phyloP scores from a whole-genome alignment of 2,113 vertebrate genomes.

The Reinhardtius hippoglossoides region DNA sequence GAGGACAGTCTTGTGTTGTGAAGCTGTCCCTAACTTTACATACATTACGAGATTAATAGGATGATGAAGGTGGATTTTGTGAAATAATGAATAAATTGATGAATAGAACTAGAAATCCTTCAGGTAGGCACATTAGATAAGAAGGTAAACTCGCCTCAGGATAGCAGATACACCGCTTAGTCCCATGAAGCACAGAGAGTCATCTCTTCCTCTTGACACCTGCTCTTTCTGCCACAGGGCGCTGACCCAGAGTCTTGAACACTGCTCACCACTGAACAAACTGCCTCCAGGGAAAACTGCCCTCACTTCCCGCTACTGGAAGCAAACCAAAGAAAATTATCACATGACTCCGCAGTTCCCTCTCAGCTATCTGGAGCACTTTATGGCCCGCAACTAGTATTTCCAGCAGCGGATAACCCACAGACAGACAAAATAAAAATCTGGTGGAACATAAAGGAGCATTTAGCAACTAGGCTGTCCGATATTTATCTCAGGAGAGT shows the following conservation, averaged over 20 bases:
- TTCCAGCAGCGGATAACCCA: not conserved
- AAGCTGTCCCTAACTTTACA: slow-evolving; percentile 7
- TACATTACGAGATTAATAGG: slow-evolving; percentile 5
- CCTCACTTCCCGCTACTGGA: slow-evolving; percentile 12
- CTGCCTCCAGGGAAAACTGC: slow-evolving; percentile 38
- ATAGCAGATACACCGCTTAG: slow-evolving; percentile 49
- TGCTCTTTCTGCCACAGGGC: slow-evolving; percentile 55
- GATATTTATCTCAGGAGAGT: not conserved
- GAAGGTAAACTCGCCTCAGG: slow-evolving; percentile 40
- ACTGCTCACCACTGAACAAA: slow-evolving; percentile 54
- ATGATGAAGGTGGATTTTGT: slow-evolving; percentile 8
- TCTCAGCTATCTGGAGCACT: not conserved
- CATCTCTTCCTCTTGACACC: slow-evolving; percentile 50
- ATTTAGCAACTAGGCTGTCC: not conserved
- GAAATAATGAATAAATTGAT: slow-evolving; percentile 30
- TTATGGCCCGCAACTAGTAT: not conserved
- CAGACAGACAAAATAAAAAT: not conserved
- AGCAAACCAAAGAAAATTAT: slow-evolving; percentile 9
- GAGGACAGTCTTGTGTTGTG: slow-evolving; percentile 5
- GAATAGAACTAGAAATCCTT: slow-evolving; percentile 23
- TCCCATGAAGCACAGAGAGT: slow-evolving; percentile 41
- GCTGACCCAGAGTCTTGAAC: slow-evolving; percentile 52
- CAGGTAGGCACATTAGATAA: slow-evolving; percentile 24
- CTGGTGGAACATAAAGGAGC: not conserved
- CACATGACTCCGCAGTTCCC: not conserved